Evolutionary conservation across 2,797 vertebrate species (phyloP).

Genomic region (Hoplostethus atlanticus): DNA sequence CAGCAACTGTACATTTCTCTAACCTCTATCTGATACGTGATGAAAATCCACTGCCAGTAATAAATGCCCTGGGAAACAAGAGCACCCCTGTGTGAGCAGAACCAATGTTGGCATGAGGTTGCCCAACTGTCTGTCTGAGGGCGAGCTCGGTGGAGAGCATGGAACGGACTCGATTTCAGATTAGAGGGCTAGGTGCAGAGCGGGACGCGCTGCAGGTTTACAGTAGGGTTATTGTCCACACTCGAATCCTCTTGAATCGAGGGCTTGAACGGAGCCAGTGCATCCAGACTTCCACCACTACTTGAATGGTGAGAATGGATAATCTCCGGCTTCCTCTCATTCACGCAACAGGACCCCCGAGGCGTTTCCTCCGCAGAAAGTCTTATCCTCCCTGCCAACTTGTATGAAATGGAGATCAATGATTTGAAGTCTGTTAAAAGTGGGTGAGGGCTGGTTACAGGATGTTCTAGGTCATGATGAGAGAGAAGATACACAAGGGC

Average conservation of each 20-base stretch:
- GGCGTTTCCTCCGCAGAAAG: background rate
- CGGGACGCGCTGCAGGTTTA: slow-evolving; percentile 17
- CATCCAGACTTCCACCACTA: slow-evolving; percentile 2
- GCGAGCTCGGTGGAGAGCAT: background rate
- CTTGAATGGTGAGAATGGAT: background rate
- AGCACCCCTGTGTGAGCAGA: slow-evolving; percentile 57
- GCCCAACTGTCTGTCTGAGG: slow-evolving; percentile 39
- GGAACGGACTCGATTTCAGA: slow-evolving; percentile 45
- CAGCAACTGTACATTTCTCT: slow-evolving; percentile 65
- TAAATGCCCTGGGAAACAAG: slow-evolving; percentile 67
- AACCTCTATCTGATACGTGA: slow-evolving; percentile 69
- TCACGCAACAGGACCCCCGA: slow-evolving; percentile 6
- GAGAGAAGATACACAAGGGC: background rate
- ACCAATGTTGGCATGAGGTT: slow-evolving; percentile 44
- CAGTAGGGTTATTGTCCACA: slow-evolving; percentile 44
- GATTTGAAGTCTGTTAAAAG: slow-evolving; percentile 24
- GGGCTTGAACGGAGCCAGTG: background rate
- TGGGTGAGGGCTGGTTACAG: slow-evolving; percentile 26
- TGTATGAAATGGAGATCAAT: background rate
- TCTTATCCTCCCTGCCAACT: background rate
- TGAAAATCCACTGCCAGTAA: slow-evolving; percentile 64
- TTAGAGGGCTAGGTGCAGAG: slow-evolving; percentile 28
- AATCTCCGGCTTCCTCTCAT: background rate
- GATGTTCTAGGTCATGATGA: slow-evolving; percentile 8
- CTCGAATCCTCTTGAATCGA: slow-evolving; percentile 4